Conservation (phyloP, 2,888 invertebrate species). For the Eupeodes luniger region DNA sequence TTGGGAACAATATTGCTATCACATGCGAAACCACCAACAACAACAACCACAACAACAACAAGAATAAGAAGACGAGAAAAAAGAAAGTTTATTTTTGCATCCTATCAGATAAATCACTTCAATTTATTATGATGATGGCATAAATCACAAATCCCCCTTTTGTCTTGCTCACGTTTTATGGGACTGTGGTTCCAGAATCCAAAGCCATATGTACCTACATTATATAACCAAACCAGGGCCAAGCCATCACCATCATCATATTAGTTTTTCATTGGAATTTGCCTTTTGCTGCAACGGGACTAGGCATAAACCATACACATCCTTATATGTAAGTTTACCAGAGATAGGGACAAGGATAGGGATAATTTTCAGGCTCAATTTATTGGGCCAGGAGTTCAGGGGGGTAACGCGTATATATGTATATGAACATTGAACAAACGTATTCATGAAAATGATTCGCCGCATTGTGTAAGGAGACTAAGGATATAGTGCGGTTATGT, state of each 20-base stretch:
- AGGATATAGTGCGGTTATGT: conserved; percentile 51
- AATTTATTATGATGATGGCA: conserved; percentile 84
- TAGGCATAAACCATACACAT: too few species aligned
- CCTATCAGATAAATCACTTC: conserved; percentile 81
- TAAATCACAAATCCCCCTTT: conserved; percentile 80
- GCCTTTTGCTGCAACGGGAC: conserved; percentile 28
- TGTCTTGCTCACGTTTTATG: conserved; percentile 67
- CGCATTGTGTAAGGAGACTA: conserved; percentile 64
- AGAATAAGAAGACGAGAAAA: conserved; percentile 6
- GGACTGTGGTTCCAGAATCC: conserved; percentile 26
- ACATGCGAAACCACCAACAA: background rate
- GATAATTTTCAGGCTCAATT: conserved; percentile 66
- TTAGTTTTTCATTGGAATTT: conserved; percentile 66
- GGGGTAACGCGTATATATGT: conserved; percentile 17
- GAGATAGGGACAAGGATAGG: conserved; percentile 1
- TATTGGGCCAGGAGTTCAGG: conserved; percentile 44
- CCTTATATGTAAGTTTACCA: too few species aligned
- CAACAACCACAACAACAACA: conserved; percentile 5
- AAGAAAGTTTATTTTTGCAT: conserved; percentile 72
- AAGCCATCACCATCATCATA: conserved; percentile 27
- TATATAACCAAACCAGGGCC: background rate
- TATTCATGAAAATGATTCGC: conserved; percentile 55
- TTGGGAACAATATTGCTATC: conserved; percentile 51
- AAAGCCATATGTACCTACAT: background rate
- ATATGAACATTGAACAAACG: too few species aligned